Evolutionary conservation across 2,113 vertebrate genomes (phyloP).

Genomic region (Collichthys lucidus): DNA sequence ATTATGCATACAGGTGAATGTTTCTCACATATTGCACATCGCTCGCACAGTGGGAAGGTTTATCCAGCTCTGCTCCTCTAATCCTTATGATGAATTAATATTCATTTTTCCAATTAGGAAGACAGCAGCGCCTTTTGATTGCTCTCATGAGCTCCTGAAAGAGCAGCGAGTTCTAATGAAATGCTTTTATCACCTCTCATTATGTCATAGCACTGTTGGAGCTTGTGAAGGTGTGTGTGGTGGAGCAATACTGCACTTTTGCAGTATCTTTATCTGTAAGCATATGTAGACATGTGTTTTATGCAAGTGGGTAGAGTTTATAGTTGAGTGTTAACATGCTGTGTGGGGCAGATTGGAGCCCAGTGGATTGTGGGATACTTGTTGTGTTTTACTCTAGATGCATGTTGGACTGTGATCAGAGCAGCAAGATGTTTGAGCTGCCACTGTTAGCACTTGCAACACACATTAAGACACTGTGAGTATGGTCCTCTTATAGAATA

Average conservation of each 20-base stretch:
- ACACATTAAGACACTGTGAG: conserved; percentile 11
- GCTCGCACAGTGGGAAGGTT: conserved; percentile 3
- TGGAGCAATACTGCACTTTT: too few relatives aligned
- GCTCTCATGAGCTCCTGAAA: conserved; percentile 18
- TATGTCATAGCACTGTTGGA: background rate
- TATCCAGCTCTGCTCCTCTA: background rate
- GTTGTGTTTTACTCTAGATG: background rate
- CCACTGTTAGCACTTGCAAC: conserved; percentile 2
- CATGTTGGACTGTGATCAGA: background rate
- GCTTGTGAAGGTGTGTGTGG: background rate
- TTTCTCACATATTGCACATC: conserved; percentile 28
- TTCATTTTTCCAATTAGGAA: conserved; percentile 47
- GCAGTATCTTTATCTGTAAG: background rate
- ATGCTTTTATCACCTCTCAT: conserved; percentile 38
- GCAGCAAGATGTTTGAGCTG: conserved; percentile 8
- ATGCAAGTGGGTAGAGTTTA: background rate
- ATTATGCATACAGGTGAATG: conserved; percentile 33
- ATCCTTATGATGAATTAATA: conserved; percentile 21
- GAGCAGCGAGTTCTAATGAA: conserved; percentile 26
- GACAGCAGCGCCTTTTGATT: conserved; percentile 12
- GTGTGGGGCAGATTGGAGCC: conserved; percentile 14
- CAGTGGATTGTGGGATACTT: too few relatives aligned
- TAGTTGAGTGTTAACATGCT: background rate
- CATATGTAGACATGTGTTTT: background rate
- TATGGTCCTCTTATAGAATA: background rate